Conservation (phyloP, 2,797 vertebrate species). For the Falco berigora region DNA sequence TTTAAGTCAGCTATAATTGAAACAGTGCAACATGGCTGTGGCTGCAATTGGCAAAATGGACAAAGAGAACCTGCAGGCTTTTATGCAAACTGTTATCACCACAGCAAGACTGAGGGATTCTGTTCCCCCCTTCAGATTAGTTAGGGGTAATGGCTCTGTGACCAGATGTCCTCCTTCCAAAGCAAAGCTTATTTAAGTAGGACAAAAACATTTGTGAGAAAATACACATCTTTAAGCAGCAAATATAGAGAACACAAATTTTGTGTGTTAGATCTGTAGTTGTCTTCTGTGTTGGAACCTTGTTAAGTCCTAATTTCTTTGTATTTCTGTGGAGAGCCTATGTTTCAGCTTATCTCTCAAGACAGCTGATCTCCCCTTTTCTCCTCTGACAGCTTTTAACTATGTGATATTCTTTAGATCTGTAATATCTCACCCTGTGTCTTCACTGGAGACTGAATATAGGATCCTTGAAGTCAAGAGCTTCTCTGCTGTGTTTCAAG, state of each 20-base stretch:
- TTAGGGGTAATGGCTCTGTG: not conserved
- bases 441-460: slow-evolving; percentile 56
- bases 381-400: slow-evolving; percentile 63
- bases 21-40: accelerated
- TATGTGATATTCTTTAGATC: slow-evolving; percentile 58
- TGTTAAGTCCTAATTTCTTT: slow-evolving; percentile 39
- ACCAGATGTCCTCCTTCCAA: not conserved
- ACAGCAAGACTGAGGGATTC: not conserved
- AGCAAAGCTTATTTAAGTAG: not conserved
- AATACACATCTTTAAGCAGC: not conserved
- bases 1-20: not conserved
- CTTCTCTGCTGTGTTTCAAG: slow-evolving; percentile 58
- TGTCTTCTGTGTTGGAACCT: not conserved
- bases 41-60: not conserved
- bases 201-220: not conserved
- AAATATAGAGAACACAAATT: not conserved
- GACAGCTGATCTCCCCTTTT: slow-evolving; percentile 50
- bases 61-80: not conserved
- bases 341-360: slow-evolving; percentile 43
- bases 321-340: not conserved
- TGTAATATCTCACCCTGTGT: slow-evolving; percentile 46
- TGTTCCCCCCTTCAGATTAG: not conserved
- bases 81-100: not conserved
- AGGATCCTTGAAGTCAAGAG: slow-evolving; percentile 60
- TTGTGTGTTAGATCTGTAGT: not conserved